Evolutionary conservation across 2,888 invertebrate genomes (phyloP).

Genomic region (Melanchra persicariae): DNA sequence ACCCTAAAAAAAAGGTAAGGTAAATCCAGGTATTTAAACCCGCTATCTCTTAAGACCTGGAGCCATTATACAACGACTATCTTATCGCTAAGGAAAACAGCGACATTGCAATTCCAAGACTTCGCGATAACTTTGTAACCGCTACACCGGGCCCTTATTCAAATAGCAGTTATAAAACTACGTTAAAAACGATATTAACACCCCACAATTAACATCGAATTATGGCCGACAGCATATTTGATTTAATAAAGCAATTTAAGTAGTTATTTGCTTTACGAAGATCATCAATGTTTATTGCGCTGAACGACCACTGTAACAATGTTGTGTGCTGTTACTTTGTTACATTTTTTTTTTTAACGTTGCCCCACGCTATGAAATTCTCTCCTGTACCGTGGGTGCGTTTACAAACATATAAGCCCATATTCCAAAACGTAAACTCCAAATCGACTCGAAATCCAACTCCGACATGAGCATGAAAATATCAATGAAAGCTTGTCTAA

Average conservation of each 20-base stretch:
- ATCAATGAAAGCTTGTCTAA: too few relatives aligned
- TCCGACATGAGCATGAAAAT: too few relatives aligned
- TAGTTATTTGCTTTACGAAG: conserved; percentile 57
- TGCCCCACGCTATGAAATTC: too few relatives aligned
- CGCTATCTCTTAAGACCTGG: not conserved
- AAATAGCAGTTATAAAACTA: conserved; percentile 59
- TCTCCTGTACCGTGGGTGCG: too few relatives aligned
- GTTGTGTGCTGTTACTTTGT: conserved; percentile 41
- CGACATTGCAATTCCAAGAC: conserved; percentile 24
- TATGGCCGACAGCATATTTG: conserved; percentile 58
- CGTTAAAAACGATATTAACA: conserved; percentile 63
- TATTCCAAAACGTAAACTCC: too few relatives aligned
- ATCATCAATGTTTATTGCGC: conserved; percentile 51
- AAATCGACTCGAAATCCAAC: too few relatives aligned
- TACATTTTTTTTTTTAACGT: too few relatives aligned
- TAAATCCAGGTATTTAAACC: not conserved
- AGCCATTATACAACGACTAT: conserved; percentile 27
- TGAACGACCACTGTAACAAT: conserved; percentile 21
- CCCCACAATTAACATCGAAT: conserved; percentile 62
- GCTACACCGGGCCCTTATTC: conserved; percentile 57
- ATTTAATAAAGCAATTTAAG: conserved; percentile 65
- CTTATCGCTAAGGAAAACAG: conserved; percentile 20
- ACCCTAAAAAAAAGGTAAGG: too few relatives aligned
- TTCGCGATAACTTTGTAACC: conserved; percentile 53
- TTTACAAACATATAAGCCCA: too few relatives aligned